phyloP scores from a whole-genome alignment of 2,113 vertebrate genomes.

The Pardalotus punctatus region DNA sequence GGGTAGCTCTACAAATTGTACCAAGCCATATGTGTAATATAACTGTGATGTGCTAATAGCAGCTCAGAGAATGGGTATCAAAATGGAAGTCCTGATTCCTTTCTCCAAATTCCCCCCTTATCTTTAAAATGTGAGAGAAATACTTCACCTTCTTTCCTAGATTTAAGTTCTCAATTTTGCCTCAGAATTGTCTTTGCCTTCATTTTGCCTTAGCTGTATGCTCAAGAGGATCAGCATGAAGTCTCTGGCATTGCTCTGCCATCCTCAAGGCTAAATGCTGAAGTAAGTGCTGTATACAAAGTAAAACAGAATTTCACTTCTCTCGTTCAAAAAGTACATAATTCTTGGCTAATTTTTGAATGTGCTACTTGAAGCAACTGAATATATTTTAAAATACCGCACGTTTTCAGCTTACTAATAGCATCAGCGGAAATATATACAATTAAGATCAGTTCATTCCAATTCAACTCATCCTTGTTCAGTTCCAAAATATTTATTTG shows the following conservation, averaged over 20 bases:
- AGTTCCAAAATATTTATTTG: neutral
- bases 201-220: neutral
- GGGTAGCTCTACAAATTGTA: neutral
- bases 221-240: neutral
- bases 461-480: neutral
- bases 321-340: neutral
- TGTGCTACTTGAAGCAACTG: neutral
- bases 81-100: neutral
- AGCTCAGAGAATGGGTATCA: neutral
- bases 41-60: neutral
- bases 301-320: neutral
- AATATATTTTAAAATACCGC: neutral
- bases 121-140: neutral
- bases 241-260: neutral
- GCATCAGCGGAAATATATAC: neutral
- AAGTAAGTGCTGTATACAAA: neutral
- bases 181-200: neutral
- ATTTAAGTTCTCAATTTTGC: neutral
- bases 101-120: neutral
- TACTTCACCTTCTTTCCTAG: neutral
- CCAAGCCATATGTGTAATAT: neutral
- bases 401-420: neutral
- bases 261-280: neutral
- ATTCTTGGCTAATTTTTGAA: neutral
- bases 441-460: neutral